Evolutionary conservation across 2,113 vertebrate genomes (phyloP), one percentile per base, ranked within the genome.

Genomic region (Trichechus manatus): DNA sequence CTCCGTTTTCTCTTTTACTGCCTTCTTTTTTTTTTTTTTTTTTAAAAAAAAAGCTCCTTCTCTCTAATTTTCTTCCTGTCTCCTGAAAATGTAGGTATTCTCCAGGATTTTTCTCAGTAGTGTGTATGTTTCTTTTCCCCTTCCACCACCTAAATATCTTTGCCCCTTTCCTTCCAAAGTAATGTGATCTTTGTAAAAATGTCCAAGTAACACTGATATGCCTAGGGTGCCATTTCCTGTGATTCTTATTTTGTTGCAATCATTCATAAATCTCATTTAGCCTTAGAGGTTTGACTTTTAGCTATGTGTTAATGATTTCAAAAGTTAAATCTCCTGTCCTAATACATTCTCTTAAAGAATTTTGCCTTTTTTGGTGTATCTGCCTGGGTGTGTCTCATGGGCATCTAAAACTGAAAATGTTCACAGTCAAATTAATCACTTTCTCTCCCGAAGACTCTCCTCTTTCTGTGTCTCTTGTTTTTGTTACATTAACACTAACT

Each of bases 61-160:
- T 20, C 29, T 88, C 31, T 91, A 29, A 19, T 75, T 86, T 82
- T n/a, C 13, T 82, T 64, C 27, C 33, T 80, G 7, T 81, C 15
- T n/a, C 77, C 64, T 85, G 66, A 95, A 88, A 94, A 63, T 81
- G 1, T 31, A 87, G n/a, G 33, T 79, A 25, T 86, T 95, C 77
- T 47, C 25, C 23, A 87, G 64, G 20, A 29, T 89, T 93, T 92
- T 84, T 44, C 47, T 17, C 15, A 33, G 0, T 44, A 25, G 20
- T 39, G 25, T 53, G 2, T 70, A 1, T 93, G 66, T 61, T 27
- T 9, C 29, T 50, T 31, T 23, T 14, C 42, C 33, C 10, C 14
- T 50, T 1, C 42, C 19, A 59, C 77, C 25, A 63, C 9, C 36
- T 17, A 86, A 29, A 1, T n/a, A 31, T n/a, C 19, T 91, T 77